Base-by-base conservation (phyloP, 92 coral and sea anemone genomes). In the Paramuricea clavata region DNA sequence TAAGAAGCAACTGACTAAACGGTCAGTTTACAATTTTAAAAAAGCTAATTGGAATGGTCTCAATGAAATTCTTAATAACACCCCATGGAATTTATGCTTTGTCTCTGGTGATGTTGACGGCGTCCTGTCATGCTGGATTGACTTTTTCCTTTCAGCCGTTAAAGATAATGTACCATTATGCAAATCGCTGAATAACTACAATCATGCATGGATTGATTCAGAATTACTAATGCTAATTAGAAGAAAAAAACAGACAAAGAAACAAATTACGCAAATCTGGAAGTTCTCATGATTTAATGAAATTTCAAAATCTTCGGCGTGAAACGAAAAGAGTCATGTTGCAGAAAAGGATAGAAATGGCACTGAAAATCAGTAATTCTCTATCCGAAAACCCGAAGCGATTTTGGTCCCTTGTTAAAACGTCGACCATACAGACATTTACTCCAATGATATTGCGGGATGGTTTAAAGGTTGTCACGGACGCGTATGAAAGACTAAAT, bases 311-410 rank as follows among this genome's bases (percentile, higher is more conserved):
- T 60, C 80, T 88, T 39, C 56, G 88, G 61, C 79, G 85, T 12
- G 25, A 62, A 52, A 61, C 87, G 10, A 90, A 90, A 64, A 25
- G 86, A 71, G 42, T 85, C 60, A 72, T 90, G 65, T 12, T 13
- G 34, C 64, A 43, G 83, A 90, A 90, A 69, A 90, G 85, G 81
- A 86, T 81, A 82, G 87, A 80, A 39, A 65, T 41, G 13, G 87
- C 87, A 11, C 25, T 39, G 10, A 81, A 86, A 25, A 67, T 90
- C 17, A 73, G 82, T 19, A 90, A 85, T 30, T 80, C 90, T 9
- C 60, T 90, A 28, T 15, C n/a, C 16, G 90, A 85, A 17, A 86
- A 86, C 74, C 93, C 93, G 23, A 84, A 82, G 42, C 88, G 82
- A n/a, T 84, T 84, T 57, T 84, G 82, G 81, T 84, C 82, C 25